Conservation (phyloP, 64 coral and sea anemone species). For the Anthopleura sola region DNA sequence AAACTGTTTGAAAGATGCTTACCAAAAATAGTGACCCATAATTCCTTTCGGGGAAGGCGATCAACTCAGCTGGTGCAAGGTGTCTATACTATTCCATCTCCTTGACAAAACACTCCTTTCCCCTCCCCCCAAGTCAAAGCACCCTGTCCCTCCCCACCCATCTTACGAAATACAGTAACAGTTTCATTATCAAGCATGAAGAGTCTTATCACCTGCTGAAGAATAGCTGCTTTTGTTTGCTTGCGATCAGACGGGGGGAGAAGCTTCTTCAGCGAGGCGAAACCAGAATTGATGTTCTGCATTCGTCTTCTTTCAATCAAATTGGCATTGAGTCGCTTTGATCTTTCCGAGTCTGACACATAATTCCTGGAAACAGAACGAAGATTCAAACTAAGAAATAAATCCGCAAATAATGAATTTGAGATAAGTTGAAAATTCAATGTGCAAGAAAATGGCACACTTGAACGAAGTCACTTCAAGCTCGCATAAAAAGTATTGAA, state of each 20-base stretch:
- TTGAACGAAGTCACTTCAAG: too few species aligned
- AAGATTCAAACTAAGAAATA: not conserved
- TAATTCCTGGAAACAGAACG: not conserved
- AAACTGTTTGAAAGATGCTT: too few species aligned
- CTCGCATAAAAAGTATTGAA: too few species aligned
- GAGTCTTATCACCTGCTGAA: slow-evolving; percentile 41
- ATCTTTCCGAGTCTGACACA: slow-evolving; percentile 5
- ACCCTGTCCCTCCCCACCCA: not conserved
- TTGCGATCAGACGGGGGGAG: slow-evolving; percentile 82
- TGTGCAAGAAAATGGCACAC: too few species aligned
- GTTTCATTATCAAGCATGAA: not conserved
- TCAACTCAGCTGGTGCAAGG: too few species aligned
- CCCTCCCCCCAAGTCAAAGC: not conserved
- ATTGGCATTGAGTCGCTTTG: slow-evolving; percentile 68
- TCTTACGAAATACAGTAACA: not conserved
- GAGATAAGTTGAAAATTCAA: too few species aligned
- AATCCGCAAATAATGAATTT: not conserved
- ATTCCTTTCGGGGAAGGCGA: too few species aligned
- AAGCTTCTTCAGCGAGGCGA: slow-evolving; percentile 74
- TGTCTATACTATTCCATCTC: not conserved
- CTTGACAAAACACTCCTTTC: not conserved
- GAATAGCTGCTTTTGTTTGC: slow-evolving; percentile 77
- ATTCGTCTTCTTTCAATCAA: slow-evolving; percentile 88
- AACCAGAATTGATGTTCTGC: slow-evolving; percentile 89
- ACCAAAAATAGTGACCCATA: too few species aligned